These are phyloP conservation scores for Hippoglossus hippoglossus DNA, from an alignment of 2,797 vertebrate species.

Conservation along the genomic window DNA sequence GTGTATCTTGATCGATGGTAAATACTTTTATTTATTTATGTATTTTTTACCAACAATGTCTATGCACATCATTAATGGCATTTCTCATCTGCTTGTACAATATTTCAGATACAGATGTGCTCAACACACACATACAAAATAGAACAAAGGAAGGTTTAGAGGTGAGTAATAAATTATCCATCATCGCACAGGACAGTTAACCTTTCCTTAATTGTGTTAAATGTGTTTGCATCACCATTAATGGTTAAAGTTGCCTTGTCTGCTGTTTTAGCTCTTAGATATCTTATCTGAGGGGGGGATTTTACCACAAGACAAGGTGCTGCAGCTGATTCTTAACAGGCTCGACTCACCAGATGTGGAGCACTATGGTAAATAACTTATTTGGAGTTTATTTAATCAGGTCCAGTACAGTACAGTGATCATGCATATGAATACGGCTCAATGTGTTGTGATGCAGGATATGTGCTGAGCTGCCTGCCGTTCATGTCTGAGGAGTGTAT, in stretches of 20 bases:
- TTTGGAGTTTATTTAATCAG: background rate
- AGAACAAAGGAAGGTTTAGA: constrained; percentile 84
- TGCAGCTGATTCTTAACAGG: constrained; percentile 87
- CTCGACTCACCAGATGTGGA: constrained; percentile 87
- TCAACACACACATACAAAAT: constrained; percentile 84
- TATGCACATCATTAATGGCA: background rate
- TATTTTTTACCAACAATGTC: background rate
- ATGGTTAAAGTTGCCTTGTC: constrained; percentile 13
- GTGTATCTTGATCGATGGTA: constrained; percentile 92
- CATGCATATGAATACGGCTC: constrained; percentile 7
- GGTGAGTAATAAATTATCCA: constrained; percentile 74
- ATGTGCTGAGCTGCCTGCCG: constrained; percentile 93
- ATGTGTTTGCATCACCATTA: background rate
- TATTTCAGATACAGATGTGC: constrained; percentile 88
- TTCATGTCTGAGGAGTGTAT: constrained; percentile 86
- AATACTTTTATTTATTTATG: constrained; percentile 11
- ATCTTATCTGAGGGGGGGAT: constrained; percentile 85
- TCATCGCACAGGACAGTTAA: background rate
- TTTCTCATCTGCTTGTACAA: constrained; percentile 22
- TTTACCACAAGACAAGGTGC: constrained; percentile 87
- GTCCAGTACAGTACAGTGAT: background rate
- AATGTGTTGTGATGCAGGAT: constrained; percentile 83
- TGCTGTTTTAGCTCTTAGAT: constrained; percentile 83
- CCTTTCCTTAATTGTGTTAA: too few species aligned
- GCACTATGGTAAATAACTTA: constrained; percentile 88